A percentile compares a stretch with the other conserved stretches of the same genome.
phyloP scores from a whole-genome alignment of 2,113 vertebrate species.

The Rissa tridactyla region DNA sequence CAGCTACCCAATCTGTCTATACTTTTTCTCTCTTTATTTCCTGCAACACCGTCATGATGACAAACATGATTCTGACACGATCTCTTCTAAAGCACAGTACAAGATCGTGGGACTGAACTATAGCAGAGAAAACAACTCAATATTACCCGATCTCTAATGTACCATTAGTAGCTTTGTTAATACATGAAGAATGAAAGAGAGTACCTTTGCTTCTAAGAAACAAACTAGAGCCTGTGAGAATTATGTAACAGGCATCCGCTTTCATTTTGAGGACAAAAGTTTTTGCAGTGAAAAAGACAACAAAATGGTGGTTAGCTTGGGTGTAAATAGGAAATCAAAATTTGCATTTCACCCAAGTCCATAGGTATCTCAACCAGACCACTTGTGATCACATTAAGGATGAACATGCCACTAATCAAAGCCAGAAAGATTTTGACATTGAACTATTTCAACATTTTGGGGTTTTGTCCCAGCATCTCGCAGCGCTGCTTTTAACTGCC shows the following conservation, averaged over 20 bases:
- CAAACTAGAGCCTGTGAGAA: background rate
- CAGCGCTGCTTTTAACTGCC: background rate
- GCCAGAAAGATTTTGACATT: background rate
- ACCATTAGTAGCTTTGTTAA: background rate
- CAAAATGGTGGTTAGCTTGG: background rate
- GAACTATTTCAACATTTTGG: background rate
- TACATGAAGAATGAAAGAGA: background rate
- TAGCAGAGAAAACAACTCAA: background rate
- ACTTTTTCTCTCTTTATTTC: background rate
- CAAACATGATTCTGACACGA: background rate
- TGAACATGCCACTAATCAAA: background rate
- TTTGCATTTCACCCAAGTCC: background rate
- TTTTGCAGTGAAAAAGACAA: background rate
- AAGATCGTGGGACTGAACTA: accelerated
- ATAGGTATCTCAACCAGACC: background rate
- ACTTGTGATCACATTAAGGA: background rate
- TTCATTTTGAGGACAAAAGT: background rate
- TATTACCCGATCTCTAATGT: background rate
- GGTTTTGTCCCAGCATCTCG: background rate
- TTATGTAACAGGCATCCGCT: background rate
- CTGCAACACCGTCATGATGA: background rate
- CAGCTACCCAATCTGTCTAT: background rate
- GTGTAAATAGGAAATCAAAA: background rate
- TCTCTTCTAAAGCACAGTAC: background rate
- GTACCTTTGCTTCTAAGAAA: background rate